phyloP scores from a whole-genome alignment of 2,797 vertebrate species.

The Hybognathus amarus region DNA sequence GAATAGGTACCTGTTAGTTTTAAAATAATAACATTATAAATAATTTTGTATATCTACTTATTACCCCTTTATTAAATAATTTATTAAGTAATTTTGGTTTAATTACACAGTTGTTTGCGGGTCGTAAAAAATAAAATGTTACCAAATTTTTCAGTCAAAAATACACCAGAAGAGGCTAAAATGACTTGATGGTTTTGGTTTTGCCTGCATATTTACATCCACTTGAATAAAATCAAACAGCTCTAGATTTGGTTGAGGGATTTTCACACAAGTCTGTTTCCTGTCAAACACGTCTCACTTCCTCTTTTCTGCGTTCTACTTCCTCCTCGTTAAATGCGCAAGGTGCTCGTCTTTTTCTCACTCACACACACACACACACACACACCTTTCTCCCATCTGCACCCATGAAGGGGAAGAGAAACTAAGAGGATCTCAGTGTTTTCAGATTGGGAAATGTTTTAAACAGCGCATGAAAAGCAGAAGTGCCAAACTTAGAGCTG shows the following conservation, averaged over 20 bases:
- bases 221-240: neutral
- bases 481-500: constrained; percentile 45
- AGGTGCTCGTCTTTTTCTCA: constrained; percentile 38
- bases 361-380: neutral
- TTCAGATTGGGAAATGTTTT: constrained; percentile 47
- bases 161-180: too few species aligned
- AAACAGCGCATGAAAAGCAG: constrained; percentile 54
- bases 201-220: neutral
- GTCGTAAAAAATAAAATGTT: too few species aligned
- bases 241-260: constrained; percentile 47
- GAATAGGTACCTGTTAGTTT: too few species aligned
- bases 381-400: constrained; percentile 51
- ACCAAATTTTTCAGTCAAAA: too few species aligned
- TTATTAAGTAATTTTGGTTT: too few species aligned
- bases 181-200: neutral
- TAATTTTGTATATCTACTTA: too few species aligned
- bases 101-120: too few species aligned
- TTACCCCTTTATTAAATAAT: too few species aligned
- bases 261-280: constrained; percentile 70
- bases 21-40: too few species aligned
- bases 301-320: constrained; percentile 63
- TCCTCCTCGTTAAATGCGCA: constrained; percentile 59
- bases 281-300: constrained; percentile 76
- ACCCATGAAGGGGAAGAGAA: constrained; percentile 53
- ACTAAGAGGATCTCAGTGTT: constrained; percentile 36